Evolutionary conservation across 2,797 vertebrate species (phyloP), one percentile per base, ranked within the genome.

Genomic region (Tolypeutes matacus): DNA sequence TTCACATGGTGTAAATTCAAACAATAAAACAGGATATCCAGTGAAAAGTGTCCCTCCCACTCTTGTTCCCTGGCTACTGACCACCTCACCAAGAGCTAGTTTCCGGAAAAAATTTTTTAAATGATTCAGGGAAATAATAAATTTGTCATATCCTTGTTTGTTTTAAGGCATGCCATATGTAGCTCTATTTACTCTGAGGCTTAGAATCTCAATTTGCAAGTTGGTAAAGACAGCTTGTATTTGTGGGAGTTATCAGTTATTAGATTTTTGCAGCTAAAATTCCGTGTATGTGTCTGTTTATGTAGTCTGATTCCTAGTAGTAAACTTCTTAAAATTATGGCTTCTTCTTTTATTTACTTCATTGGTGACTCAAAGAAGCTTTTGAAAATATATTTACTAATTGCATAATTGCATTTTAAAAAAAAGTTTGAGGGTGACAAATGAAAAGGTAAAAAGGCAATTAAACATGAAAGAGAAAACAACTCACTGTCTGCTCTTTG

Each of bases 131-230:
- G 53, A 83, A 93, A 69, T 76, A 56, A 39, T 80, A 51, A 65
- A 82, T 95, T 95, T 86, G 29, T 96, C n/a, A 67, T 72, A 3
- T 36, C 70, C 36, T 12, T 89, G 89, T 95, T 90, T 77, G 70
- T 17, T 82, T 67, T 36, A 75, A 93, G 29, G 49, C 25, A 31
- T 36, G 34, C 9, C 23, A 53, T 7, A 5, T 84, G 4, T 88
- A 60, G 39, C 86, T 72, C 62, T 69, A 34, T 39, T 75, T 93
- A 53, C 20, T 80, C 31, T 58, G 60, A 85, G 34, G 18, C 17
- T 75, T 93, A 65, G 76, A 93, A 11, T 39, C 31, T 70, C 84
- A 93, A 3, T 89, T 93, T 96, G 29, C 17, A 88, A 7, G 25
- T 39, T 91, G 42, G n/a, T 80, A 60, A 83, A 73, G 58, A 94